Evolutionary conservation across 2,888 invertebrate genomes (phyloP).

Genomic region (Hartigia nigra): DNA sequence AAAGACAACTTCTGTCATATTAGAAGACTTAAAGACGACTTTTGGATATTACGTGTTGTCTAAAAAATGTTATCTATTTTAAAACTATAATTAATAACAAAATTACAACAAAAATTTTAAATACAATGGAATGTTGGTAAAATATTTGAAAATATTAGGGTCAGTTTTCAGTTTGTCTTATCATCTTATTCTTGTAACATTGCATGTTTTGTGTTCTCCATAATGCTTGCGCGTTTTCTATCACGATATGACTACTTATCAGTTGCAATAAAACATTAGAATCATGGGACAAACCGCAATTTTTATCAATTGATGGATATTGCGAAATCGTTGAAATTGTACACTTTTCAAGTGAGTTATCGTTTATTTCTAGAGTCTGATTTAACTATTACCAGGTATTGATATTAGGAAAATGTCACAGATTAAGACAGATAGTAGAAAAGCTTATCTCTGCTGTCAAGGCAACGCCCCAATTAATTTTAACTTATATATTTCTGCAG

Average conservation of each 20-base stretch:
- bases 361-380: neutral
- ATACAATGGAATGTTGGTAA: neutral
- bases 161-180: neutral
- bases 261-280: neutral
- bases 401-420: neutral
- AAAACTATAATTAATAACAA: neutral
- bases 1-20: no score
- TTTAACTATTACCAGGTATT: neutral
- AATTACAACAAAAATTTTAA: neutral
- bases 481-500: neutral
- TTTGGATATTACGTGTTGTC: no score
- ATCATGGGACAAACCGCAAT: neutral
- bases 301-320: neutral
- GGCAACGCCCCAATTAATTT: conserved; percentile 16
- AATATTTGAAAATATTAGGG: neutral
- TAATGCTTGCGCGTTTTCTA: neutral
- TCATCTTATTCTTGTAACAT: neutral
- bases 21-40: no score
- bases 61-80: no score
- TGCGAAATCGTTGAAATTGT: neutral
- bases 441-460: conserved; percentile 16
- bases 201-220: neutral
- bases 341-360: neutral
- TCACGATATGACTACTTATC: neutral
- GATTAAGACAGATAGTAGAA: conserved; percentile 18